Conservation (phyloP, 2,888 invertebrate species). For the Bruchidius siliquastri region DNA sequence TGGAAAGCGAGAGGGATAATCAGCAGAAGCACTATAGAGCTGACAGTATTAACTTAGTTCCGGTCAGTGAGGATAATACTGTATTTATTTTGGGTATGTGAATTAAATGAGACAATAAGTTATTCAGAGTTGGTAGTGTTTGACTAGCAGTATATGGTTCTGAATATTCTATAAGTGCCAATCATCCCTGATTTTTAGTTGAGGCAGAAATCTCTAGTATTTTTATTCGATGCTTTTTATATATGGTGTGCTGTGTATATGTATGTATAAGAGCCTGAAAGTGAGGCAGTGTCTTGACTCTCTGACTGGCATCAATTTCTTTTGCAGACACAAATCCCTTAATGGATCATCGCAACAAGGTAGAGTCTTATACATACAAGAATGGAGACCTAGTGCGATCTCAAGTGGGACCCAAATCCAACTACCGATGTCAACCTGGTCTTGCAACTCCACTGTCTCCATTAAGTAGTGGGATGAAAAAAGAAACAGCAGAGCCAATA, state of each 20-base stretch:
- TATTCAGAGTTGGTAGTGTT: too few species aligned
- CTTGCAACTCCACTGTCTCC: not conserved
- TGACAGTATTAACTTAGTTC: slow-evolving; percentile 33
- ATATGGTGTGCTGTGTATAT: too few species aligned
- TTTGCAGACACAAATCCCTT: slow-evolving; percentile 33
- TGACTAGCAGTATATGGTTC: too few species aligned
- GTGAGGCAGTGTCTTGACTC: too few species aligned
- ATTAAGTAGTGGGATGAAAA: not conserved
- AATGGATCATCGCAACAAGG: slow-evolving; percentile 30
- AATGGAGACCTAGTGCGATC: slow-evolving; percentile 32
- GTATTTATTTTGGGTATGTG: slow-evolving; percentile 33
- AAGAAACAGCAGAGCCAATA: not conserved
- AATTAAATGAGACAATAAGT: not conserved
- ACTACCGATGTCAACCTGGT: not conserved
- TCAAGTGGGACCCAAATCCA: not conserved
- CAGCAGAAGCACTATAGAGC: not conserved
- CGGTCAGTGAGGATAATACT: slow-evolving; percentile 40
- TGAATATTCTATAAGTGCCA: too few species aligned
- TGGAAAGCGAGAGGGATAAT: not conserved
- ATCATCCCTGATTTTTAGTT: too few species aligned
- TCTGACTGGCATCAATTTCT: too few species aligned
- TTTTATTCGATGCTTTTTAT: too few species aligned
- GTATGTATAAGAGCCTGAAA: too few species aligned
- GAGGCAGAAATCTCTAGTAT: too few species aligned
- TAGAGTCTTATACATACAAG: slow-evolving; percentile 38